Conservation (phyloP, 2,888 invertebrate species). For the Leucoptera coffeella region DNA sequence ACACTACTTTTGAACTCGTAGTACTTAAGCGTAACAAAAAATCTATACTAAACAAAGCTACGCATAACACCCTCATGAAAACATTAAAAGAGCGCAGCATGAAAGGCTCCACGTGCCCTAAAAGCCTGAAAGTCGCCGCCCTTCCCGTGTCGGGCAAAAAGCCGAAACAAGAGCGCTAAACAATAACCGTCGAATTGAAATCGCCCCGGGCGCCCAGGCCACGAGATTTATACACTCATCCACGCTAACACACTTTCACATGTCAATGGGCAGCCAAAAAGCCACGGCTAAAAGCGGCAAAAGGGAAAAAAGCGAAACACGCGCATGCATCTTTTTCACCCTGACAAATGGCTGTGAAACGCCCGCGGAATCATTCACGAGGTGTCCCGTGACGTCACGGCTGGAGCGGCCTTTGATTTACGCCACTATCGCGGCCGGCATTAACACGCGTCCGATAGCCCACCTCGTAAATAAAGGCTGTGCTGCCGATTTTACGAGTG, state of each 20-base stretch:
- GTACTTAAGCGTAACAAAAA: too few species aligned
- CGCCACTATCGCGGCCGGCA: slow-evolving; percentile 22
- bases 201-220: slow-evolving; percentile 7
- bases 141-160: too few species aligned
- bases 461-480: slow-evolving; percentile 1
- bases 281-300: slow-evolving; percentile 37
- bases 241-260: slow-evolving; percentile 50
- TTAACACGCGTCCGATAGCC: slow-evolving; percentile 15
- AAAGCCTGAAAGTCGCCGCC: too few species aligned
- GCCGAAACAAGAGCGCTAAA: slow-evolving; percentile 9
- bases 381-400: too few species aligned
- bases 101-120: too few species aligned
- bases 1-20: too few species aligned
- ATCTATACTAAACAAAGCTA: too few species aligned
- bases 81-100: too few species aligned
- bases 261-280: slow-evolving; percentile 36
- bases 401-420: slow-evolving; percentile 39
- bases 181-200: slow-evolving; percentile 13
- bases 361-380: too few species aligned
- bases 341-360: slow-evolving; percentile 50
- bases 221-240: slow-evolving; percentile 39
- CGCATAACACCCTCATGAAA: too few species aligned
- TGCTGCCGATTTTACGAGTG: neutral
- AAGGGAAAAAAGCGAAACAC: slow-evolving; percentile 26
- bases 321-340: slow-evolving; percentile 45